Percentiles rank a stretch among this genome's conserved stretches.
Evolutionary conservation across 2,113 vertebrate genomes (phyloP).

Genomic region (Lycocorax pyrrhopterus): DNA sequence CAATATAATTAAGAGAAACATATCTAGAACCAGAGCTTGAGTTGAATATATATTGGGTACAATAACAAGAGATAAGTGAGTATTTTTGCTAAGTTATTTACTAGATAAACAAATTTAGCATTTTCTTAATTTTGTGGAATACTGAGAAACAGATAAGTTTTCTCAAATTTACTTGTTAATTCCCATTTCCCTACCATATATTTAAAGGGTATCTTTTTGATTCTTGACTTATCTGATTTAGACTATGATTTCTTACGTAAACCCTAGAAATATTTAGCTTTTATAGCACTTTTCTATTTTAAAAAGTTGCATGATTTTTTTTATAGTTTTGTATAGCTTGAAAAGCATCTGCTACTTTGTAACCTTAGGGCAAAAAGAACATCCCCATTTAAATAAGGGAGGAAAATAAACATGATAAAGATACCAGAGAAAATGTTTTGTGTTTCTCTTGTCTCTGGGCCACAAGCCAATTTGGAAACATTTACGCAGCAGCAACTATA

Average conservation of each 20-base stretch:
- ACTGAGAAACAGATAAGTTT: not conserved
- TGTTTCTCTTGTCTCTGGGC: not conserved
- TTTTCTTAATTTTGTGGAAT: not conserved
- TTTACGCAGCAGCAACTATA: not conserved
- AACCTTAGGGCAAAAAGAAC: not conserved
- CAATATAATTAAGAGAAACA: not conserved
- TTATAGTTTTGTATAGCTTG: not conserved
- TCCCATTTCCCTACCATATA: not conserved
- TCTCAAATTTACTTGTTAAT: not conserved
- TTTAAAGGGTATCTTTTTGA: not conserved
- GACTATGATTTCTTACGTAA: not conserved
- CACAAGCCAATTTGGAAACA: not conserved
- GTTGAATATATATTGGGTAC: not conserved
- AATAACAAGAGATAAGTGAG: not conserved
- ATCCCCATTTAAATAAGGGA: not conserved
- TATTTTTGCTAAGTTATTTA: not conserved
- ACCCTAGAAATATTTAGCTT: not conserved
- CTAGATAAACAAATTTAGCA: not conserved
- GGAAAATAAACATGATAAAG: not conserved
- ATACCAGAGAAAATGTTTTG: not conserved
- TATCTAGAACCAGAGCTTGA: not conserved
- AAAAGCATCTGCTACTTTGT: not conserved
- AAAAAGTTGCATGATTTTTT: not conserved
- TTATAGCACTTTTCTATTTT: not conserved
- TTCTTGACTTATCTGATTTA: not conserved